Base-by-base conservation (phyloP, 2,888 invertebrate genomes). In the Atrina japonica region DNA sequence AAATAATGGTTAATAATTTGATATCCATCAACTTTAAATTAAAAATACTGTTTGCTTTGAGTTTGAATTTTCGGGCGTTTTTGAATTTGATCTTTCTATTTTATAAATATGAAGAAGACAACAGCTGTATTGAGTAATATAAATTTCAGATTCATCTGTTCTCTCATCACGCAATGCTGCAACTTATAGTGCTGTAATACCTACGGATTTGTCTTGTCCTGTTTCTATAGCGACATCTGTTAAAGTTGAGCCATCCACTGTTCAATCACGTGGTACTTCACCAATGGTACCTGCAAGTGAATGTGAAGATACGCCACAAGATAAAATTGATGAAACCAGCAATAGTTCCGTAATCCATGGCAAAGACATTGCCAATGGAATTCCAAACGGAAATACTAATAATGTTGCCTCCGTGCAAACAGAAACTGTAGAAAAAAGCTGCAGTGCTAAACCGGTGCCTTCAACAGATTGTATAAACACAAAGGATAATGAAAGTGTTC, bases 181-280 rank as follows among this genome's bases (percentile, higher is more conserved):
- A 56, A 23, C 56, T 18, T 56, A 35, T 25, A 56, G 35, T 40
- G 40, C 56, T 23, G 56, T 40, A 21, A 40, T 40, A 27, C 40
- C 40, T 11, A 21, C 35, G 14, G 56, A 56, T 29, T 23, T 40
- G 7, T 35, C 56, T 14, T 56, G 56, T 40, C 23, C 56, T 40
- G 21, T 56, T 40, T 23, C 40, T 35, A 23, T 56, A 16, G 56
- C 40, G 56, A 35, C 35, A 23, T 23, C 56, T 30, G 56, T 56
- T 40, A 84, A 83, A 73, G 70, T 77, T 0, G 84, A 85, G 50
- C 68, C 69, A 16, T 76, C 85, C 35, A 73, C 77, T 16, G 81
- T 86, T 30, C 83, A 85, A 74, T 87, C 87, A 55, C 77, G 86
- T 21, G 87, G 87, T n/a, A 86, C 86, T 0, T 87, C 87, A 16